Evolutionary conservation across 2,113 vertebrate genomes (phyloP).

Genomic region (Atherinomorus stipes): DNA sequence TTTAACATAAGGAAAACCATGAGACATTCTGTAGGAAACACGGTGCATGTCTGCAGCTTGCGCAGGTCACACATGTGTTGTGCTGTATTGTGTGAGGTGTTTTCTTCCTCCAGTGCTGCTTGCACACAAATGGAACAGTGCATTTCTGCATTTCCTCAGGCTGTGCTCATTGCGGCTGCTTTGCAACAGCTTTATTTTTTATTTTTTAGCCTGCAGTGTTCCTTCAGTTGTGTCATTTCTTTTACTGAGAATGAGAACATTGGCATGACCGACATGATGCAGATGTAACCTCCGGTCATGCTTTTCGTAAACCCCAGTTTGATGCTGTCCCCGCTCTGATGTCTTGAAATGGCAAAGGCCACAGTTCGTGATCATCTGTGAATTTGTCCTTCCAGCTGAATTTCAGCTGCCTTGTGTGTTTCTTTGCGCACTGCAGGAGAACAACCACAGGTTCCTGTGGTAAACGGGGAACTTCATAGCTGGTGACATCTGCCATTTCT

Average conservation of each 20-base stretch:
- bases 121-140: slow-evolving; percentile 38
- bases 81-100: slow-evolving; percentile 32
- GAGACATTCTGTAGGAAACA: background rate
- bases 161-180: slow-evolving; percentile 40
- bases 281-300: slow-evolving; percentile 63
- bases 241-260: slow-evolving; percentile 63
- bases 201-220: slow-evolving; percentile 57
- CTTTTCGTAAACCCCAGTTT: slow-evolving; percentile 50
- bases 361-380: slow-evolving; percentile 64
- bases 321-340: slow-evolving; percentile 64
- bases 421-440: slow-evolving; percentile 22
- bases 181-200: slow-evolving; percentile 49
- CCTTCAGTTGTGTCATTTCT: slow-evolving; percentile 36
- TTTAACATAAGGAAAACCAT: slow-evolving; percentile 49
- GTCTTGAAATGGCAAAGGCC: slow-evolving; percentile 76
- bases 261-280: slow-evolving; percentile 52
- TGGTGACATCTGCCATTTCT: background rate
- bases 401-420: slow-evolving; percentile 22
- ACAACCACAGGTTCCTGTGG: slow-evolving; percentile 29
- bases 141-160: slow-evolving; percentile 43
- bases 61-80: slow-evolving; percentile 29
- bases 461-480: slow-evolving; percentile 17
- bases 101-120: slow-evolving; percentile 39
- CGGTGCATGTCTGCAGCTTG: slow-evolving; percentile 10
- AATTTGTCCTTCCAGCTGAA: slow-evolving; percentile 54